These are phyloP conservation scores for Octopus sinensis DNA, from an alignment of 1,140 invertebrate genomes.

Conservation along the genomic window DNA sequence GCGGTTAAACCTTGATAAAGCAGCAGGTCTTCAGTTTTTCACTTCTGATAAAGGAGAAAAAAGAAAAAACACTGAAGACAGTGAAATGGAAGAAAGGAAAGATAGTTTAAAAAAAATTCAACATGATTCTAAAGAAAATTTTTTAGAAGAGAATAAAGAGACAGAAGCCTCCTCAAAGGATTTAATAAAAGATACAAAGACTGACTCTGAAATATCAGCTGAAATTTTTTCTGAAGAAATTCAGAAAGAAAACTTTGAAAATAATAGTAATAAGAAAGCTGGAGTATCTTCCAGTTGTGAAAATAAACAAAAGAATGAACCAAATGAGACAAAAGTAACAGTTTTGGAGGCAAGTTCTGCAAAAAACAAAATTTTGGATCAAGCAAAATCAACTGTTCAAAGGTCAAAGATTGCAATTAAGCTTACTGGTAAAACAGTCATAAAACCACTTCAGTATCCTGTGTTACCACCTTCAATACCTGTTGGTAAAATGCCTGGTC, in stretches of 20 bases:
- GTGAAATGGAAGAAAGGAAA: background rate
- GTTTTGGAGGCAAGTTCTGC: too few relatives aligned
- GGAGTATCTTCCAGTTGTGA: too few relatives aligned
- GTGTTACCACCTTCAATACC: background rate
- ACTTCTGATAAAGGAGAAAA: background rate
- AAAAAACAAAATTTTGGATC: background rate
- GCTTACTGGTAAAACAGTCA: constrained; percentile 11
- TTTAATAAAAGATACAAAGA: background rate
- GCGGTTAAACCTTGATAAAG: constrained; percentile 40
- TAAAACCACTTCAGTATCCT: constrained; percentile 9
- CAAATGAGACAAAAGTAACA: too few relatives aligned
- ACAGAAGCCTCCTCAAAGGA: too few relatives aligned
- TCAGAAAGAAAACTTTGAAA: too few relatives aligned
- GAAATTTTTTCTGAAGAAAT: too few relatives aligned
- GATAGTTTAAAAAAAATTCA: background rate
- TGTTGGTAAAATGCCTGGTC: constrained; percentile 11
- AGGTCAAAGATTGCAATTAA: constrained; percentile 16
- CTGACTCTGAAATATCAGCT: too few relatives aligned
- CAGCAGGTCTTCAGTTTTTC: constrained; percentile 26
- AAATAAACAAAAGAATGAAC: too few relatives aligned
- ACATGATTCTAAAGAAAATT: background rate
- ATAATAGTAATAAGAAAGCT: too few relatives aligned
- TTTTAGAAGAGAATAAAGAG: background rate
- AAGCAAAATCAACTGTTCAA: background rate
- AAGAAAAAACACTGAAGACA: background rate